Conservation (phyloP, 2,888 invertebrate species). For the Drosophila mayaguana region DNA sequence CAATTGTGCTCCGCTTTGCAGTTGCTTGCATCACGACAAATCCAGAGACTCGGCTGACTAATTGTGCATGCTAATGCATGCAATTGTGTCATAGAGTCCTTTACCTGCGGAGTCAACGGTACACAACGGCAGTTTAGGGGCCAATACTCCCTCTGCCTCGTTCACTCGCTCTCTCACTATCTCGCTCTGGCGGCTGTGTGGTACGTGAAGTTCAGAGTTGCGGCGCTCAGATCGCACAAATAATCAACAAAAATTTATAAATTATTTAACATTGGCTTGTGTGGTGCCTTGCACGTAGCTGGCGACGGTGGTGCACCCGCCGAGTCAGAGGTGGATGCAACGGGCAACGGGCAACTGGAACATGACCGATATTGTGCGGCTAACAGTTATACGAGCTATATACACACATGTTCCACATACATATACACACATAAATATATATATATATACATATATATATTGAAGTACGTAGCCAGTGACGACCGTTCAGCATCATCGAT, state of each 20-base stretch:
- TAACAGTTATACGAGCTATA: constrained; percentile 67
- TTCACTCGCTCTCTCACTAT: not conserved
- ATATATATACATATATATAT: constrained; percentile 9
- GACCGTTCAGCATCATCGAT: constrained; percentile 74
- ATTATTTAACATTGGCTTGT: constrained; percentile 71
- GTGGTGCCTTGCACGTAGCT: constrained; percentile 43
- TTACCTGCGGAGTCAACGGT: constrained; percentile 64
- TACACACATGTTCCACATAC: constrained; percentile 11
- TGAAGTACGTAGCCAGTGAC: constrained; percentile 35
- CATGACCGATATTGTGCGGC: constrained; percentile 78
- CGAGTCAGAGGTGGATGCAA: constrained; percentile 72
- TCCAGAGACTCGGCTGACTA: constrained; percentile 55
- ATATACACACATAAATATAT: not conserved
- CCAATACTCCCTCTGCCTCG: not conserved
- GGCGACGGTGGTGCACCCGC: constrained; percentile 61
- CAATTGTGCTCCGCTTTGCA: constrained; percentile 38
- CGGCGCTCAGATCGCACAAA: constrained; percentile 33
- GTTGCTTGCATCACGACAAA: constrained; percentile 58
- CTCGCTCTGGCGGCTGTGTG: not conserved
- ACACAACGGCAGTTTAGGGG: constrained; percentile 43
- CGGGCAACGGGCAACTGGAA: constrained; percentile 68
- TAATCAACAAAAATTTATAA: constrained; percentile 67
- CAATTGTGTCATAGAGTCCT: constrained; percentile 75
- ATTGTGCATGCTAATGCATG: constrained; percentile 80
- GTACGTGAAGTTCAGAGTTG: constrained; percentile 56